phyloP scores from a whole-genome alignment of 2,888 invertebrate genomes.

The Eucera pruinosa region DNA sequence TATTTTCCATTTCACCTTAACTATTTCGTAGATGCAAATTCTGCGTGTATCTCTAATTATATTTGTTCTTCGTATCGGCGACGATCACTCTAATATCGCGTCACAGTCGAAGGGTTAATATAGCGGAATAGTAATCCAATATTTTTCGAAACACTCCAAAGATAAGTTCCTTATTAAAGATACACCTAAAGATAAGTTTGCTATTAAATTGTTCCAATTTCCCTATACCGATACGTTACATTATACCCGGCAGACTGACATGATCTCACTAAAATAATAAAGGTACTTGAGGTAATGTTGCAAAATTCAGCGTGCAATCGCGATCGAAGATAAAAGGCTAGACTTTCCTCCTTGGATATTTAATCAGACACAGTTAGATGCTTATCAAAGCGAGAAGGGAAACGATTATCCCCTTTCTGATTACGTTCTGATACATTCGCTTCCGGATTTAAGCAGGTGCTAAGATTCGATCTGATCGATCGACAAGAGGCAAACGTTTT shows the following conservation, averaged over 20 bases:
- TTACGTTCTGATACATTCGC: not conserved
- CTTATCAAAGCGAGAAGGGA: slow-evolving; percentile 28
- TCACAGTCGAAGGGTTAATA: too few species aligned
- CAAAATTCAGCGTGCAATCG: not conserved
- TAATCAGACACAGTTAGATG: slow-evolving; percentile 33
- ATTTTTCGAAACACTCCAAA: too few species aligned
- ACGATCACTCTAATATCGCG: too few species aligned
- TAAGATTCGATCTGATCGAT: not conserved
- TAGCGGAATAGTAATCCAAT: too few species aligned
- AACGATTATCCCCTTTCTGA: slow-evolving; percentile 21
- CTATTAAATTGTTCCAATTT: not conserved
- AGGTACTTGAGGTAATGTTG: slow-evolving; percentile 2
- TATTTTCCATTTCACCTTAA: too few species aligned
- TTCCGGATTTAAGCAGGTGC: slow-evolving; percentile 6
- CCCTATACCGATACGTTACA: not conserved
- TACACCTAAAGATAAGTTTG: not conserved
- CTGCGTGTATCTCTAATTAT: too few species aligned
- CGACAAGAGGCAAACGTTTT: not conserved
- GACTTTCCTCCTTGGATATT: slow-evolving; percentile 54
- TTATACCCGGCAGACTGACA: not conserved
- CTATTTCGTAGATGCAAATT: too few species aligned
- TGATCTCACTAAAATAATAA: not conserved
- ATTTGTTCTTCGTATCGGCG: too few species aligned
- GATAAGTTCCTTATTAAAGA: too few species aligned
- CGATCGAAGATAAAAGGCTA: not conserved